Base-by-base conservation (phyloP, 1,140 invertebrate genomes). In the Drosophila seguyi region DNA sequence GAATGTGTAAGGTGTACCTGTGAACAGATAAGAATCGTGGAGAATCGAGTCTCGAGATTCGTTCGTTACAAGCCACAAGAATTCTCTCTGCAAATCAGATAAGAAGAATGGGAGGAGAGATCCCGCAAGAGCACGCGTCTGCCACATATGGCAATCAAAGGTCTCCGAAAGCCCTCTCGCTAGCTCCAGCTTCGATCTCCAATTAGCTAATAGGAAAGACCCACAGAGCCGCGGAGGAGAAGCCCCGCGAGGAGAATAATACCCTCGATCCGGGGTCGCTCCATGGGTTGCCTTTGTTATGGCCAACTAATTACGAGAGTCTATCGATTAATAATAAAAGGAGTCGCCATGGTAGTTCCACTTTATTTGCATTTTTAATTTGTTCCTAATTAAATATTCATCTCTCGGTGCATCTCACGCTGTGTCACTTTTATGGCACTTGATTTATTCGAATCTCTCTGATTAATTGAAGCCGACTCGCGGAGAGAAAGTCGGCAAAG, bases 311-410 rank as follows among this genome's bases (percentile, higher is more conserved):
- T 90, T 90, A 85, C 73, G 67, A 61, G 67, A 79, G 69, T 81
- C 78, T 75, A 90, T 90, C 81, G 73, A 90, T 90, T 90, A 90
- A 90, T 85, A 90, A 90, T 81, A 69, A 84, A 90, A 75, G 68
- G 61, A 79, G 65, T 74, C 66, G 44, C 75, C 78, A 58, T 83
- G 71, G 80, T 84, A 90, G 85, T 90, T 90, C 81, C 80, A 85
- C 73, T 78, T 90, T 90, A 90, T 90, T 90, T 90, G 85, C 85
- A 90, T 90, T 90, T 84, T 90, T 90, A 90, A 90, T 90, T 90
- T 85, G 78, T 90, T 90, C 74, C 78, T 76, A 90, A 90, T 90
- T 90, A 85, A 90, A 90, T 90, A 88, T 90, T 90, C 85, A 90
- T 81, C 85, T 90, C 83, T 71, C 39, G 53, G 67, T 73, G 75